Evolutionary conservation across 2,888 invertebrate genomes (phyloP).

Genomic region (Diadegma fenestrale): DNA sequence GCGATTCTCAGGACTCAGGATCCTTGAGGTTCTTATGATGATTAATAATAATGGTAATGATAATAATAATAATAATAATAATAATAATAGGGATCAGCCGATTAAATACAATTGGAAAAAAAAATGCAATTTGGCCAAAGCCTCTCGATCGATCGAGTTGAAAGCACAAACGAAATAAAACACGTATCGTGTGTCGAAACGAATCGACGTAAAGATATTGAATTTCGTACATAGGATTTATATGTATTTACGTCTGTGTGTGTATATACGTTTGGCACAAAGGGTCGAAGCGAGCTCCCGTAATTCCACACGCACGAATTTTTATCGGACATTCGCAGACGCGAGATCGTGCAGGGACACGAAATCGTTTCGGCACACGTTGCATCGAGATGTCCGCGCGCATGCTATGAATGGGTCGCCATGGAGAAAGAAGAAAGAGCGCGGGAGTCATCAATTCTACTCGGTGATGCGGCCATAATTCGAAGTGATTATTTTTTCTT

Average conservation of each 20-base stretch:
- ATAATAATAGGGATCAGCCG: background rate
- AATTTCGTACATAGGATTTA: constrained; percentile 51
- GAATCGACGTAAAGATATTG: constrained; percentile 58
- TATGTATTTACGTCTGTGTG: background rate
- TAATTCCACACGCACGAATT: constrained; percentile 57
- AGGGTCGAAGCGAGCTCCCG: constrained; percentile 43
- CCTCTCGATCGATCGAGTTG: constrained; percentile 44
- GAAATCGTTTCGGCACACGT: constrained; percentile 67
- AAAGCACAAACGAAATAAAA: constrained; percentile 54
- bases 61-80: background rate
- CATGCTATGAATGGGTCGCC: constrained; percentile 62
- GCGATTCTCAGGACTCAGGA: no score
- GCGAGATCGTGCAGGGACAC: constrained; percentile 41
- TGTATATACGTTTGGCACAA: background rate
- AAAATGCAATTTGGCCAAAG: constrained; percentile 50
- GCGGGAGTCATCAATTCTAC: constrained; percentile 77
- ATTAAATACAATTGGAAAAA: constrained; percentile 7
- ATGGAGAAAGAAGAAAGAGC: constrained; percentile 33
- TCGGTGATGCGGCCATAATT: constrained; percentile 78
- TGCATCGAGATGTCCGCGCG: constrained; percentile 63
- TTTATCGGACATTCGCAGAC: constrained; percentile 54
- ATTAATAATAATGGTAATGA: background rate
- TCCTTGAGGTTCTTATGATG: background rate
- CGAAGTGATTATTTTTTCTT: constrained; percentile 77
- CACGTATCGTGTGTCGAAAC: constrained; percentile 66